Percentiles rank a stretch among this genome's conserved stretches.
Conservation (phyloP, 2,113 vertebrate species). For the Pseudolaguvia tuberculata region DNA sequence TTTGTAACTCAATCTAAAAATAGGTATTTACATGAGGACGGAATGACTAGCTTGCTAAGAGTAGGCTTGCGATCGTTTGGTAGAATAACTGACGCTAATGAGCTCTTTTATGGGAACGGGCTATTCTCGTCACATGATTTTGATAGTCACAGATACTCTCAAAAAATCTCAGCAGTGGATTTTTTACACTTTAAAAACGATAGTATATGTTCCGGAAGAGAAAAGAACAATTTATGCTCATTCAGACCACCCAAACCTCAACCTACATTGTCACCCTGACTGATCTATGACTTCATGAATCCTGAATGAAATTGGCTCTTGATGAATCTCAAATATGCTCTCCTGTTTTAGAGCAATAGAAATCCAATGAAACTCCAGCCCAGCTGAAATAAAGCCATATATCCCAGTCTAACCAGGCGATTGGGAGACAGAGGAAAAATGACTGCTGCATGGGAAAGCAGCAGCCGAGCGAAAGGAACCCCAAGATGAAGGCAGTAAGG, state of each 20-base stretch:
- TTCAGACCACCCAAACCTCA: conserved; percentile 57
- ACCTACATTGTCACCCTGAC: conserved; percentile 58
- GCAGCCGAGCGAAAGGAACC: conserved; percentile 42
- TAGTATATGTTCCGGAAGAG: conserved; percentile 19
- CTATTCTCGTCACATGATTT: too few relatives aligned
- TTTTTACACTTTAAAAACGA: conserved; percentile 37
- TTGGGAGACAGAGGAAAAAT: conserved; percentile 65
- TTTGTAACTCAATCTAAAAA: too few relatives aligned
- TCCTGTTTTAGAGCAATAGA: conserved; percentile 68
- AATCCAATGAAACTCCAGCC: conserved; percentile 69
- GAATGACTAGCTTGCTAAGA: too few relatives aligned
- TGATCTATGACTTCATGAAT: conserved; percentile 69
- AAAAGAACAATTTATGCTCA: conserved; percentile 53
- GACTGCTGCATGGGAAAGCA: conserved; percentile 61
- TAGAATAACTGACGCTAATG: too few relatives aligned
- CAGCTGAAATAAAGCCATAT: conserved; percentile 70
- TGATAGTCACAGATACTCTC: too few relatives aligned
- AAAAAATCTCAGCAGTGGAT: too few relatives aligned
- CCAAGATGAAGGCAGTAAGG: conserved; percentile 57
- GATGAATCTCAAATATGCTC: conserved; percentile 69
- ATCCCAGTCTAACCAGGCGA: conserved; percentile 60
- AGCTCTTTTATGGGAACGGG: too few relatives aligned
- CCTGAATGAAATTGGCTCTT: conserved; percentile 73
- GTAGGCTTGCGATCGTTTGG: too few relatives aligned
- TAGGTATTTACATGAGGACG: too few relatives aligned